Conservation (phyloP, 2,888 invertebrate species). For the Tipula lateralis region DNA sequence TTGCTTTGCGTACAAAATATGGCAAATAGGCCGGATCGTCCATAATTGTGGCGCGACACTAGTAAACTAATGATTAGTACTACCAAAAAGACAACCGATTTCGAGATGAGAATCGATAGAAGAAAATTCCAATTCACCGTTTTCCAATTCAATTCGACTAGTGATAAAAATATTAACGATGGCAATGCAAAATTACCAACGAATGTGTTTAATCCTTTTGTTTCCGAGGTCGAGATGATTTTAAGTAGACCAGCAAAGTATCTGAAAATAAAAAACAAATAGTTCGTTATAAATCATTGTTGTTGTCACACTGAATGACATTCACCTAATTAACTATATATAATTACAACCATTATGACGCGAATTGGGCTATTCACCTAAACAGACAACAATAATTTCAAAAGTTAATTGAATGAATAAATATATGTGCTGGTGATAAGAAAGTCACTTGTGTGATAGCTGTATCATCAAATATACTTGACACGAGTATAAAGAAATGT, state of each 20-base stretch:
- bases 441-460: not conserved
- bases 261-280: conserved; percentile 50
- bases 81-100: conserved; percentile 75
- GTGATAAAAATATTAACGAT: conserved; percentile 81
- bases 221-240: conserved; percentile 74
- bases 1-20: conserved; percentile 96
- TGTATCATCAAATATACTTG: not conserved
- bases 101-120: conserved; percentile 77
- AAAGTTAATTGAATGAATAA: not conserved
- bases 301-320: not conserved
- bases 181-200: conserved; percentile 92
- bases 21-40: conserved; percentile 83
- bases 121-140: conserved; percentile 89
- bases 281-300: not conserved
- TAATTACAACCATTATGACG: not conserved
- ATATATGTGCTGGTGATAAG: not conserved
- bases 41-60: conserved; percentile 76
- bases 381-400: not conserved
- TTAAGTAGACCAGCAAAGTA: conserved; percentile 81
- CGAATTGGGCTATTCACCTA: not conserved
- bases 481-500: not conserved
- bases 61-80: conserved; percentile 73
- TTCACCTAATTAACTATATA: not conserved
- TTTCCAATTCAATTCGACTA: conserved; percentile 77
- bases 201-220: conserved; percentile 86